phyloP scores from a whole-genome alignment of 2,113 vertebrate genomes.

The Mobula birostris region DNA sequence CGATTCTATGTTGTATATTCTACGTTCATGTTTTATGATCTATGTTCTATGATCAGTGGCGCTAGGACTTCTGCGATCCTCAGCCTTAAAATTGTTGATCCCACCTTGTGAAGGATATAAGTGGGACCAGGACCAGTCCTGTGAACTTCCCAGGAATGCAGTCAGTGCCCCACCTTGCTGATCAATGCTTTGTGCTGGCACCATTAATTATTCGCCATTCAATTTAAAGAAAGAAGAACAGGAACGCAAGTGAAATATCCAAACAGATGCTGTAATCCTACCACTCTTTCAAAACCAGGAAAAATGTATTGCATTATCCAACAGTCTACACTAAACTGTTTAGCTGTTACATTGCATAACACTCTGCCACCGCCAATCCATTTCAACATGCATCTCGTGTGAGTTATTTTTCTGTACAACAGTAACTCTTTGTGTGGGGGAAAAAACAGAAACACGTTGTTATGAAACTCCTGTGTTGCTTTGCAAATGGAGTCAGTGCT shows the following conservation, averaged over 20 bases:
- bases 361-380: background rate
- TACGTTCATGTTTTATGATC: background rate
- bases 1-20: too few species aligned
- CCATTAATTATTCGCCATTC: background rate
- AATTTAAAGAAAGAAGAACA: background rate
- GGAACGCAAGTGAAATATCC: constrained; percentile 18
- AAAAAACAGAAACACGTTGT: background rate
- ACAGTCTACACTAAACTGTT: background rate
- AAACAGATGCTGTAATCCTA: background rate
- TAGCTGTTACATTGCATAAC: background rate
- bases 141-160: too few species aligned
- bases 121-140: background rate
- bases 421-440: background rate
- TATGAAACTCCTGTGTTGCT: background rate
- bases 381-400: background rate
- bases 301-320: background rate
- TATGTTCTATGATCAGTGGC: background rate
- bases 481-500: background rate
- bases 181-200: background rate
- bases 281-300: constrained; percentile 17
- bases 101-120: background rate
- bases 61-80: background rate
- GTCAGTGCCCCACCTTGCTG: background rate
- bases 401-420: background rate
- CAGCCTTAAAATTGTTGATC: background rate